phyloP scores from a whole-genome alignment of 2,888 invertebrate genomes.

The Nemoura dubitans region DNA sequence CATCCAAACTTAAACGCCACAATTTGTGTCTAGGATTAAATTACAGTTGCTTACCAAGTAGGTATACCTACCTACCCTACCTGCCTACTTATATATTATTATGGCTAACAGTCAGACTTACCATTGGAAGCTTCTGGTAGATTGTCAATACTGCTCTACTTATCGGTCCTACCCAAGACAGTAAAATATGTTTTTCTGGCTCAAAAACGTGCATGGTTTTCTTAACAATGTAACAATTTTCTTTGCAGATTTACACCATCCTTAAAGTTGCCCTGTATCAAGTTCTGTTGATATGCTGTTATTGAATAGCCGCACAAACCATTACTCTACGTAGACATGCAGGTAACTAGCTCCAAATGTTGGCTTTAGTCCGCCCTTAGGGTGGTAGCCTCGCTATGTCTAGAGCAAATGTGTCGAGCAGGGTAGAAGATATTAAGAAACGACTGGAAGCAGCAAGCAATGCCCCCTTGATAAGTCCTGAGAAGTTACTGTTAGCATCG shows the following conservation, averaged over 20 bases:
- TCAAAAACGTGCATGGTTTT: no score
- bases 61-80: no score
- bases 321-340: neutral
- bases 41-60: no score
- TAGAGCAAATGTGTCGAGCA: constrained; percentile 14
- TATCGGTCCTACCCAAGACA: no score
- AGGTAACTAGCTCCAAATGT: constrained; percentile 3
- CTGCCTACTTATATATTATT: no score
- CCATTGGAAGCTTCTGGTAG: no score
- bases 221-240: neutral
- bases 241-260: neutral
- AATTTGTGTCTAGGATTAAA: no score
- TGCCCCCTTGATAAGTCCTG: neutral
- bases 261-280: neutral
- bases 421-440: constrained; percentile 45
- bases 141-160: no score
- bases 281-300: neutral
- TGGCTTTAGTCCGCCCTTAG: neutral
- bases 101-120: no score
- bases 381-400: neutral
- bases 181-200: no score
- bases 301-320: neutral
- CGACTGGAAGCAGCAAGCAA: constrained; percentile 42
- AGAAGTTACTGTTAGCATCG: constrained; percentile 9
- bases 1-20: no score